Base-by-base conservation (phyloP, 2,888 invertebrate species). In the Ganaspis brasiliensis region DNA sequence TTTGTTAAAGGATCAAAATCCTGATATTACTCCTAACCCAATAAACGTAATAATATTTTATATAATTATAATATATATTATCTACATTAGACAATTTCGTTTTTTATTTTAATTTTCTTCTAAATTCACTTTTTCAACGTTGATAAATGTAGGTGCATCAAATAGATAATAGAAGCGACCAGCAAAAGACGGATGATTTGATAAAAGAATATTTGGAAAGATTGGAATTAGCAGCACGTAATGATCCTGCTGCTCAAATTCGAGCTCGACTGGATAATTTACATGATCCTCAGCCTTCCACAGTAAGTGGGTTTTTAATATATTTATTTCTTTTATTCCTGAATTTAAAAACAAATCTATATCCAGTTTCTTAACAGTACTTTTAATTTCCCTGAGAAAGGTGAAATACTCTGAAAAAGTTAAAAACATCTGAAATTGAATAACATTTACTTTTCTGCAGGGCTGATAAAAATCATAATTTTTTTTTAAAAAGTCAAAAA, bases 181-280 rank as follows among this genome's bases (percentile, higher is more conserved):
- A 95, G 87, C 94, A 96, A 84, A 95, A 96, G 91, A 93, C 94
- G 24, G 94, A 96, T 86, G 95, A 95, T 85, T 92, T 97, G n/a
- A 88, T 97, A 76, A 91, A 92, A 73, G 91, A 93, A 81, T 93
- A 92, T 84, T 78, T 91, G 9, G 91, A 88, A 67, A 93, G 93
- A 81, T 85, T 93, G n/a, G 91, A 92, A n/a, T 90, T 93, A 49
- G 90, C 91, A 12, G 67, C 45, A 45, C 40, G 72, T 10, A 24
- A 59, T 19, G 56, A 73, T 71, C 86, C 92, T 6, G 89, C 91
- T 0, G 90, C 87, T 21, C 92, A 94, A 89, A 91, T 94, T 80
- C 81, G 85, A 76, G 73, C 79, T 4, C 77, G 85, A 73, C 74
- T 89, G 12, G 93, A 93, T 37, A 91, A 91, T 12, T 85, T 94